These are phyloP conservation scores for Ennomos fuscantarius DNA, from an alignment of 2,888 invertebrate species.

Conservation along the genomic window DNA sequence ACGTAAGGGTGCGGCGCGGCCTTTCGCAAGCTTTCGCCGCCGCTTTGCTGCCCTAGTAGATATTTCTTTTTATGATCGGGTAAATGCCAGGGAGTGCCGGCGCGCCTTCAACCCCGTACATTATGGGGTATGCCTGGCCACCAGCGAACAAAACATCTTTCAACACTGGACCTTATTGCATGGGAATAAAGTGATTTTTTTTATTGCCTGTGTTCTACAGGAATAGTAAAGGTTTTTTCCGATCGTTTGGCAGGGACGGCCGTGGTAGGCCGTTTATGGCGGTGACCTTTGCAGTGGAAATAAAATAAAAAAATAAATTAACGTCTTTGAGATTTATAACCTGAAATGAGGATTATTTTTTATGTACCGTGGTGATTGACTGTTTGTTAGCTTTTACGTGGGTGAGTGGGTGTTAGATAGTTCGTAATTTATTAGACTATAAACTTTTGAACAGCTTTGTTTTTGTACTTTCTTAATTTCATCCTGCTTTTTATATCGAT, in stretches of 20 bases:
- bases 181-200: constrained; percentile 1
- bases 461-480: too few relatives aligned
- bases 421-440: constrained; percentile 12
- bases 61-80: constrained; percentile 83
- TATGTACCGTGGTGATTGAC: constrained; percentile 6
- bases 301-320: constrained; percentile 29
- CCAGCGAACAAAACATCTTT: not conserved
- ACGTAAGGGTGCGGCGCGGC: constrained; percentile 75
- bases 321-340: constrained; percentile 22
- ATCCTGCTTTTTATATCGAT: too few relatives aligned
- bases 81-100: constrained; percentile 81
- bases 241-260: constrained; percentile 39
- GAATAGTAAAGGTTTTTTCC: constrained; percentile 23
- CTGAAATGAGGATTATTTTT: constrained; percentile 11
- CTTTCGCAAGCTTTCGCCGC: constrained; percentile 70
- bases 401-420: constrained; percentile 1
- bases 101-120: constrained; percentile 60
- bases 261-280: constrained; percentile 28
- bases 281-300: constrained; percentile 30
- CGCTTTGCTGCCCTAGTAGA: constrained; percentile 76
- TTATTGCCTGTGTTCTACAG: constrained; percentile 1
- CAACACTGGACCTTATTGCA: constrained; percentile 1
- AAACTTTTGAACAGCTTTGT: constrained; percentile 23
- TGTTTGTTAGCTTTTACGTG: constrained; percentile 1
- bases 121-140: constrained; percentile 53